Percentiles rank a stretch among this genome's conserved stretches.
phyloP scores from a whole-genome alignment of 1,140 invertebrate genomes.

The Scaptomyza graminum region DNA sequence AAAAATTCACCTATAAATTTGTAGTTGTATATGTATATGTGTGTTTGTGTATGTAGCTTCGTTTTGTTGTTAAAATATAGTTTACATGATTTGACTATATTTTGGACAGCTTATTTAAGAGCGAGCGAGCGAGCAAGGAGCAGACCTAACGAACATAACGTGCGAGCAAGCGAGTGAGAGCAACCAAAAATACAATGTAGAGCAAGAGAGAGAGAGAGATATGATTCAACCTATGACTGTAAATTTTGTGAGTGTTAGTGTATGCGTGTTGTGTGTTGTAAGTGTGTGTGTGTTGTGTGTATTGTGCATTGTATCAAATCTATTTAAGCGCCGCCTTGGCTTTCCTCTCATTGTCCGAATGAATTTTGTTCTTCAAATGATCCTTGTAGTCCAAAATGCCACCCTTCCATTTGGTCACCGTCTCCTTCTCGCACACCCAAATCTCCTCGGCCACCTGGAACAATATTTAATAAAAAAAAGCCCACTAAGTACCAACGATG shows the following conservation, averaged over 20 bases:
- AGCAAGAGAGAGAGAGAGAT: slow-evolving; percentile 8
- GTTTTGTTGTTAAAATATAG: slow-evolving; percentile 11
- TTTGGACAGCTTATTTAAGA: slow-evolving; percentile 37
- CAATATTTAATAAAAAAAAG: slow-evolving; percentile 10
- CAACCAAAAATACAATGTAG: not conserved
- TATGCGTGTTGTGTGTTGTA: slow-evolving; percentile 13
- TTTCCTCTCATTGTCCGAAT: slow-evolving; percentile 75
- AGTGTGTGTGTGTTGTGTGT: slow-evolving; percentile 15
- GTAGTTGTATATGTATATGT: slow-evolving; percentile 27
- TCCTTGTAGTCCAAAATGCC: slow-evolving; percentile 98
- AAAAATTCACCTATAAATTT: slow-evolving; percentile 79
- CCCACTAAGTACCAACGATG: not conserved
- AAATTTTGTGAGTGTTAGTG: slow-evolving; percentile 14
- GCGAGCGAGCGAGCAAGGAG: slow-evolving; percentile 6
- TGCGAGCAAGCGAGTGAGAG: slow-evolving; percentile 5
- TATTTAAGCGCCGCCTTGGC: slow-evolving; percentile 74
- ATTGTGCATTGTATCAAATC: slow-evolving; percentile 25
- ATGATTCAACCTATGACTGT: slow-evolving; percentile 31
- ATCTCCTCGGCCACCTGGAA: slow-evolving; percentile 98
- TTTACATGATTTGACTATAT: slow-evolving; percentile 56
- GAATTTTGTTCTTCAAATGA: slow-evolving; percentile 89
- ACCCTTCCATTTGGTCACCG: slow-evolving; percentile 98
- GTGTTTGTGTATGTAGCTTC: slow-evolving; percentile 17
- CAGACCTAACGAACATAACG: no score
- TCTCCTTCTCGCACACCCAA: slow-evolving; percentile 99